These are phyloP conservation scores for Neomorphus geoffroyi DNA, from an alignment of 2,797 vertebrate genomes.

Conservation along the genomic window DNA sequence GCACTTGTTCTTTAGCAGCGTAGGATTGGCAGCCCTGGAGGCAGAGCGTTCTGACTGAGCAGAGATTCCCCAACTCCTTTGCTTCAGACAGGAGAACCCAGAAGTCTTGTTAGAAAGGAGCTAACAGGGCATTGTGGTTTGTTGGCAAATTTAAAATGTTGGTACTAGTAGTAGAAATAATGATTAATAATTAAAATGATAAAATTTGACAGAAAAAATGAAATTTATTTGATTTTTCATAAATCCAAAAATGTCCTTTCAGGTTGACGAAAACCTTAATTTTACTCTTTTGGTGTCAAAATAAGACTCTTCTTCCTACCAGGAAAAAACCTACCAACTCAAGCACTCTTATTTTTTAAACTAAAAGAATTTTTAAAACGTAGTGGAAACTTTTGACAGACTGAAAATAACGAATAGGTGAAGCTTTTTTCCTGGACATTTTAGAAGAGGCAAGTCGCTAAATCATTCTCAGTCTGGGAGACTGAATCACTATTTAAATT, in stretches of 20 bases:
- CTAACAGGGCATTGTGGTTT: background rate
- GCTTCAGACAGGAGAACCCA: background rate
- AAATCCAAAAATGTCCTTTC: background rate
- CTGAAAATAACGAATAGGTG: background rate
- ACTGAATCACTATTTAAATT: background rate
- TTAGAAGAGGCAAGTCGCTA: background rate
- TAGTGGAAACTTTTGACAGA: background rate
- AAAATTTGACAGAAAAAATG: background rate
- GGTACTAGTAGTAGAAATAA: background rate
- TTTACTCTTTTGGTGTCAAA: background rate
- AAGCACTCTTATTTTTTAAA: background rate
- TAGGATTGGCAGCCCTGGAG: background rate
- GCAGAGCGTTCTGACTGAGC: background rate
- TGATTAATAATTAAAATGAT: background rate
- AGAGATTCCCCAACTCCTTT: background rate
- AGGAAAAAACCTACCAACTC: background rate
- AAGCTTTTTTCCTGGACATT: background rate
- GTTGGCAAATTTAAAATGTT: background rate
- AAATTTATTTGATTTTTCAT: background rate
- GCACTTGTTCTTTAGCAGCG: background rate
- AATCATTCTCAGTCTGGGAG: background rate
- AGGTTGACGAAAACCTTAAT: background rate
- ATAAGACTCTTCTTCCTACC: background rate
- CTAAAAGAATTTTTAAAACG: background rate
- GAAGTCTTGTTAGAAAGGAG: background rate